Evolutionary conservation across 2,113 vertebrate species (phyloP), one percentile per base, ranked within the genome.

Genomic region (Oostethus manadensis): DNA sequence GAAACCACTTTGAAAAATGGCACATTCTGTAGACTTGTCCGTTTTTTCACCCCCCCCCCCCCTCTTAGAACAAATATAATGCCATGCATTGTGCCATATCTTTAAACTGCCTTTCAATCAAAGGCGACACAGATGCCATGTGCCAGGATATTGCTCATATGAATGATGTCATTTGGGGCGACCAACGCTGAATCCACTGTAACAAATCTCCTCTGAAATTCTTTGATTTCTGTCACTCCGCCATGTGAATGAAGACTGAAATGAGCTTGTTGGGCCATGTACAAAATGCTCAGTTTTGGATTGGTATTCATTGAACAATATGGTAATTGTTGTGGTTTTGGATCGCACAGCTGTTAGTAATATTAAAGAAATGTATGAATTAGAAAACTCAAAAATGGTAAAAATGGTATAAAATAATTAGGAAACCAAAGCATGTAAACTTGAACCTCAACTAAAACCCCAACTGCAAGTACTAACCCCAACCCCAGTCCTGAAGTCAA

Each of bases 1-100:
- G 61, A 77, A 79, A 65, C 77, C 74, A 78, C 80, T 73, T 73
- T 82, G 76, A 80, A 62, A 87, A 80, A 86, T 79, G 73, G 49
- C 73, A 81, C 65, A 71, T 76, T 79, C 62, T 80, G 79, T 42
- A 69, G 69, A 68, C 29, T 74, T 70, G 69, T 61, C 62, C 70
- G 61, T 71, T 65, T 68, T 80, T 81, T 80, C 76, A 22, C 29
- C 5, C 29, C 29, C 29, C 29, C 29, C 29, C 29, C 29, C 29
- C 29, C 78, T 75, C 64, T 6, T 48, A 73, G 74, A 72, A 47
- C 57, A 60, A 57, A 64, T 62, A 84, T 68, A 80, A 83, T 82
- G 57, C 2, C 1, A 70, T 51, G 68, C 72, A 71, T 79, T 86
- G 76, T 83, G 70, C 58, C 50, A 18, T 54, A 53, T 55, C 21